phyloP scores from a whole-genome alignment of 2,888 invertebrate species.

The Schizaphis graminum region DNA sequence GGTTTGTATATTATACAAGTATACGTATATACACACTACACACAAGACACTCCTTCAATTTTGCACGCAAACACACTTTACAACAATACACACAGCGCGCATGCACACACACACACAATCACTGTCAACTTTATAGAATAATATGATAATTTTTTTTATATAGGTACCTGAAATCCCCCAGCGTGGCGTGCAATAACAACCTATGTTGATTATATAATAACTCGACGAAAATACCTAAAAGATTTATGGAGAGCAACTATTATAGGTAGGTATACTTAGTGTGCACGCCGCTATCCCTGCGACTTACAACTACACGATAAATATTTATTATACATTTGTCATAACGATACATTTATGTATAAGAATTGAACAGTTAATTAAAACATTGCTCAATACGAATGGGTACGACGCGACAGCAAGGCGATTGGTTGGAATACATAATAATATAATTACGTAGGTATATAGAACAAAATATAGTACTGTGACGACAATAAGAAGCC shows the following conservation, averaged over 20 bases:
- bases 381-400: neutral
- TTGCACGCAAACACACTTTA: conserved; percentile 19
- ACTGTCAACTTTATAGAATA: neutral
- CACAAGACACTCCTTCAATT: conserved; percentile 31
- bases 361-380: neutral
- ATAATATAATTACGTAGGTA: neutral
- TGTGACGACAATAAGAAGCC: conserved; percentile 24
- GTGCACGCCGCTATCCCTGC: neutral
- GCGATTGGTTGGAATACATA: neutral
- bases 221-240: neutral
- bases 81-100: neutral
- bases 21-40: neutral
- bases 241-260: neutral
- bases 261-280: neutral
- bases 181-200: neutral
- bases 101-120: neutral
- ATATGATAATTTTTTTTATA: neutral
- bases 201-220: neutral
- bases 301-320: neutral
- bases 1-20: neutral
- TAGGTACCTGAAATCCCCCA: neutral
- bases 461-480: neutral
- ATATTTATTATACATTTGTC: neutral
- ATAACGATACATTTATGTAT: neutral
- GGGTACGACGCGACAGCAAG: neutral